phyloP scores from a whole-genome alignment of 1,140 invertebrate species.

The Lethrus apterus region DNA sequence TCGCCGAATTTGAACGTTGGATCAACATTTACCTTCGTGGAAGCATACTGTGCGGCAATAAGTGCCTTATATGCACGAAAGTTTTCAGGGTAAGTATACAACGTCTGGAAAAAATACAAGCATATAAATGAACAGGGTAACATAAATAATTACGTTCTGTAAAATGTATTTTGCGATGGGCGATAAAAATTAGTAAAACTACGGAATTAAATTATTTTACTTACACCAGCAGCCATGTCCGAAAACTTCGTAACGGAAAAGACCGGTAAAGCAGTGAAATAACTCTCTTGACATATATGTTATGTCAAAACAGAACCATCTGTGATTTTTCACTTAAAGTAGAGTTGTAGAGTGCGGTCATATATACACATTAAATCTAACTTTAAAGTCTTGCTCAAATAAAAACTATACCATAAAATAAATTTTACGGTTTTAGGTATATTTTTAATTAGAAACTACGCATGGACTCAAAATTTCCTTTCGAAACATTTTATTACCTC shows the following conservation, averaged over 20 bases:
- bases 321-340: background rate
- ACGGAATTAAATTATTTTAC: conserved; percentile 24
- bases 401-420: no score
- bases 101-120: conserved; percentile 66
- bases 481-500: no score
- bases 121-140: conserved; percentile 15
- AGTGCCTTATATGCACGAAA: conserved; percentile 90
- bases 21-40: conserved; percentile 76
- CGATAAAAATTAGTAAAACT: conserved; percentile 7
- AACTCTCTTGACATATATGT: background rate
- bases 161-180: conserved; percentile 11
- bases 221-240: conserved; percentile 36
- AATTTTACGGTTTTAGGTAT: no score
- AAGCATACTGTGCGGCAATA: conserved; percentile 92
- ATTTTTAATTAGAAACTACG: no score
- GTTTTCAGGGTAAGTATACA: conserved; percentile 94
- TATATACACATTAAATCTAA: no score
- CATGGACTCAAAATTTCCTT: no score
- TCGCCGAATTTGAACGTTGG: conserved; percentile 87
- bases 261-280: background rate
- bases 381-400: no score
- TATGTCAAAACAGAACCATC: conserved; percentile 1
- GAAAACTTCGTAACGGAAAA: conserved; percentile 7
- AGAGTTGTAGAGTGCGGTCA: no score
- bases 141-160: background rate